Base-by-base conservation (phyloP, 2,888 invertebrate species). In the Crepidodera aurea region DNA sequence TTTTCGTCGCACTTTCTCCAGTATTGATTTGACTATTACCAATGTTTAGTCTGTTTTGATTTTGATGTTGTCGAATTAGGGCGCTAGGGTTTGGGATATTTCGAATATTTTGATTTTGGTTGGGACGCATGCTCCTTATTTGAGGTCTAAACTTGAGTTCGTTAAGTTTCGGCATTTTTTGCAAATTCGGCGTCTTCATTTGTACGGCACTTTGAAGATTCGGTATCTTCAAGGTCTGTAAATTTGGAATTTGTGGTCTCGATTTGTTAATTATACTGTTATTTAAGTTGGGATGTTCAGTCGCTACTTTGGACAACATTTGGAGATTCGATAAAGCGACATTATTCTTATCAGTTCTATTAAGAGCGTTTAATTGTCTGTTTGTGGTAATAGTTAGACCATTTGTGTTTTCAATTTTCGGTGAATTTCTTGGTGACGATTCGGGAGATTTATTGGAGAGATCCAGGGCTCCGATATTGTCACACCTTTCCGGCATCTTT, bases 61-160 rank as follows among this genome's bases (percentile, higher is more conserved):
- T 80, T 61, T 81, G 82, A 71, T 86, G 85, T 62, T 86, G 83
- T 68, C 84, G 82, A 37, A 86, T 83, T 69, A 88, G 69, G 6
- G 86, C 82, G 53, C 87, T 87, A 3, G 87, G 87, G 78, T 88
- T 87, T 3, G 88, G 87, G 66, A 88, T 88, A 69, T 85, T 87
- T 39, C 88, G 80, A 19, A 88, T 85, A 16, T 84, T 85, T 60
- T 87, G 86, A 73, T 87, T 88, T 75, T 83, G 79, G 71, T 81
- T 78, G 0, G 80, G 79, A 27, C 79, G 68, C 62, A 77, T 67
- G 58, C 70, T 79, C 34, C 78, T 66, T 34, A 77, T 73, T 56
- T 78, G 75, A 0, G 78, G 71, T 44, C 79, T 64, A 64, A 78
- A 79, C 58, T 80, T 79, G 42, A 84, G 82, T 68, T 84, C 84